Evolutionary conservation across 35 echinoderm and acorn worm species (phyloP).

Genomic region (Acanthaster planci): DNA sequence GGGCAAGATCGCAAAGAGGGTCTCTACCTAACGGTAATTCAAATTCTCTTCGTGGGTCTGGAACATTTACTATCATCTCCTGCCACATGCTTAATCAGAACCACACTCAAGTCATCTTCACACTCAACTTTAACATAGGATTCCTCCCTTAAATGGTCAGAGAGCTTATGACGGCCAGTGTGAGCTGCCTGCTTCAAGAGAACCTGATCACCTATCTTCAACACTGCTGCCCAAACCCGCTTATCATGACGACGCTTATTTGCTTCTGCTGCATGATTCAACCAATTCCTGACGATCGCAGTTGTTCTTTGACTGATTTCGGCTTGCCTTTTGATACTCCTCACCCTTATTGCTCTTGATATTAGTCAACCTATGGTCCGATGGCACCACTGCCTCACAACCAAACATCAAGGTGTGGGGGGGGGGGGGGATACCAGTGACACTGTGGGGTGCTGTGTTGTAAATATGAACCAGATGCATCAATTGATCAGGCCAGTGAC

Average conservation of each 20-base stretch:
- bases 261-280: neutral
- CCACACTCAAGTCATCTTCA: neutral
- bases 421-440: conserved; percentile 76
- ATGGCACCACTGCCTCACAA: conserved; percentile 62
- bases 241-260: neutral
- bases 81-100: neutral
- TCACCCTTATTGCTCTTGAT: neutral
- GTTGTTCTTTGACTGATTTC: neutral
- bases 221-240: neutral
- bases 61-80: neutral
- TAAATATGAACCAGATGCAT: conserved; percentile 70
- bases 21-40: neutral
- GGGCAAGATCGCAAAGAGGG: neutral
- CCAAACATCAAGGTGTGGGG: conserved; percentile 82
- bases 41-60: neutral
- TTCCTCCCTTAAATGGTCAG: neutral
- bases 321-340: neutral
- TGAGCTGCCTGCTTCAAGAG: too few relatives aligned
- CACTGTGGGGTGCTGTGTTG: too few relatives aligned
- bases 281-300: neutral
- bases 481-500: conserved; percentile 55
- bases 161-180: neutral
- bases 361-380: conserved; percentile 56
- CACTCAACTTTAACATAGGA: neutral
- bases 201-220: neutral